Percentiles rank a stretch among this genome's conserved stretches.
Evolutionary conservation across 2,888 invertebrate species (phyloP).

Genomic region (Meganola albula): DNA sequence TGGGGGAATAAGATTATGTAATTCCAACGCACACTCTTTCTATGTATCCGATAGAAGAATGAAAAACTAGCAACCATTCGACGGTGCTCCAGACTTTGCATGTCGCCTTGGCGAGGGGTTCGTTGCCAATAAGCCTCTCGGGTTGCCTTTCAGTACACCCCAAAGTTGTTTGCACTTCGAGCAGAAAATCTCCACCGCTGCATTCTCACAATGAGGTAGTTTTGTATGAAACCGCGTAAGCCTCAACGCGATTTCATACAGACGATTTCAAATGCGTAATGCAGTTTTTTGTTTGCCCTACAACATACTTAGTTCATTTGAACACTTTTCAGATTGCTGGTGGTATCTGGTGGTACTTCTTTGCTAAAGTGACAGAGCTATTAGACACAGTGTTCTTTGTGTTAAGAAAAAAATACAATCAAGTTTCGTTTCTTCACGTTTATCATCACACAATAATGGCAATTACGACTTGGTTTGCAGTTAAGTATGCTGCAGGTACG

Average conservation of each 20-base stretch:
- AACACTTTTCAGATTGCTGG: slow-evolving; percentile 16
- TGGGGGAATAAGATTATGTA: no score
- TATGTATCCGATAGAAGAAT: no score
- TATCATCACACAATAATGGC: slow-evolving; percentile 54
- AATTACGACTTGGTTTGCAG: slow-evolving; percentile 13
- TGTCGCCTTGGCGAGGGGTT: no score
- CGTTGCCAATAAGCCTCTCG: no score
- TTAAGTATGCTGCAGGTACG: slow-evolving; percentile 26
- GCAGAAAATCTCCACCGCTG: no score
- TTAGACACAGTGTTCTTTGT: slow-evolving; percentile 88
- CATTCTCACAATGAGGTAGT: no score
- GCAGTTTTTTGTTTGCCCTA: no score
- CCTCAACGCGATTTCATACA: not conserved
- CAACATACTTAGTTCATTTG: not conserved
- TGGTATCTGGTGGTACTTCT: slow-evolving; percentile 65
- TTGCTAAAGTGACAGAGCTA: slow-evolving; percentile 83
- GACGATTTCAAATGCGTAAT: no score
- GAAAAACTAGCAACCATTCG: no score
- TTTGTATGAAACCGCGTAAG: not conserved
- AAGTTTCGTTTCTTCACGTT: slow-evolving; percentile 88
- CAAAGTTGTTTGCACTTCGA: not conserved
- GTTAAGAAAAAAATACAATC: slow-evolving; percentile 82
- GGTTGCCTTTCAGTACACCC: not conserved
- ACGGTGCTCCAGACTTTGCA: no score
- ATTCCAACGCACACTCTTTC: no score